Base-by-base conservation (phyloP, 2,888 invertebrate species). In the Pheosia gnoma region DNA sequence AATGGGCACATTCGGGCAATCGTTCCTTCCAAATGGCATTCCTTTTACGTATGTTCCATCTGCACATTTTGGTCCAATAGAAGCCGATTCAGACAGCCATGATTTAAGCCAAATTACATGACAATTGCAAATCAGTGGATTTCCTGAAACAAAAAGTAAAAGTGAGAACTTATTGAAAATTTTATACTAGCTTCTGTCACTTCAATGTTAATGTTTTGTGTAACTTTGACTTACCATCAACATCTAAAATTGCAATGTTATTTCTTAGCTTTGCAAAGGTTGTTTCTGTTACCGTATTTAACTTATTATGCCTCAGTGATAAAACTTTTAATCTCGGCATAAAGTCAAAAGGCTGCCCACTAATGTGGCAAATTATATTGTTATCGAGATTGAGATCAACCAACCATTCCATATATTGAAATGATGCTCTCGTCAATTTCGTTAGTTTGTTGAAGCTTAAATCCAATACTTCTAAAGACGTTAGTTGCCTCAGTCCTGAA, bases 331-430 rank as follows among this genome's bases (percentile, higher is more conserved):
- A 84, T 62, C 97, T 94, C 3, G 97, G 96, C 97, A 98, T 97
- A 39, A 95, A 95, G 81, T 97, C 96, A 84, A 98, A 98, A 2
- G 97, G 97, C 41, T 96, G 95, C 4, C 96, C 97, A 77, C 96
- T 95, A 59, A 98, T 96, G 57, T 95, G 95, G 82, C 98, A 98
- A 75, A 98, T 96, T 66, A 95, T 94, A 89, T 98, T 98, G 85
- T 97, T 96, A 83, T 98, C 97, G 91, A 98, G 94, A 93, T 96
- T 96, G 5, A 98, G 86, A 83, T 98, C 98, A 0, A 98, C 97
- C 60, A 98, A 90, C 96, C 98, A 97, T 82, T 97, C 97, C 94
- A 98, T 95, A 60, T 95, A 94, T 66, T 96, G 95, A 70, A 95
- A 91, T 0, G 95, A 95, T 72, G 97, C 94, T 68, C 95, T 95